A percentile compares a stretch with the other conserved stretches of the same genome.
phyloP scores from a whole-genome alignment of 2,888 invertebrate genomes.

The Platypus cylindrus region DNA sequence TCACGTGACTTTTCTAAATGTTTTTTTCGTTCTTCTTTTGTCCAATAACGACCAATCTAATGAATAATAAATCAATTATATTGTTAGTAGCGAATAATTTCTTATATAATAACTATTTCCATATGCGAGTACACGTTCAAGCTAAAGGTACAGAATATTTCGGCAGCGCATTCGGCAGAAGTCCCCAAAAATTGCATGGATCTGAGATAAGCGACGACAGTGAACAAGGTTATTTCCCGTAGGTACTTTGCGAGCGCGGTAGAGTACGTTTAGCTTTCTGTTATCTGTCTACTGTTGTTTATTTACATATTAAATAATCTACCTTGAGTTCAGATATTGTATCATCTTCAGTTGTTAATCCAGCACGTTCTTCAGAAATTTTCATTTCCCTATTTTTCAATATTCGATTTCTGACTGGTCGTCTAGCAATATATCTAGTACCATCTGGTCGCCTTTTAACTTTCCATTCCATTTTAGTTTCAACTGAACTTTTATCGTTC shows the following conservation, averaged over 20 bases:
- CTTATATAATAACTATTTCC: no score
- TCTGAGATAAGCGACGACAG: no score
- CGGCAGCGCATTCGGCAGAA: no score
- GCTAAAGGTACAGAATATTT: no score
- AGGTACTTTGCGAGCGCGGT: no score
- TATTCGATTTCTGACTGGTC: constrained; percentile 54
- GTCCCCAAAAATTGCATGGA: no score
- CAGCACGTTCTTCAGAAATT: constrained; percentile 52
- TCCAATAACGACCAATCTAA: constrained; percentile 55
- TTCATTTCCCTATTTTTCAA: constrained; percentile 54
- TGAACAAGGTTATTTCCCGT: no score
- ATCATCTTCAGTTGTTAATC: constrained; percentile 59
- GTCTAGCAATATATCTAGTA: constrained; percentile 59
- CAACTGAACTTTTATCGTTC: constrained; percentile 20
- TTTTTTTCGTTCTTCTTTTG: constrained; percentile 58
- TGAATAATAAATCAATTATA: background rate
- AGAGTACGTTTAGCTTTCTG: no score
- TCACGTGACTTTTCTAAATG: constrained; percentile 59
- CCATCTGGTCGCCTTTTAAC: constrained; percentile 67
- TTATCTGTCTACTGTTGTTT: no score
- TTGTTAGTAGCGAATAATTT: background rate
- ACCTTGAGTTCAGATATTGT: constrained; percentile 64
- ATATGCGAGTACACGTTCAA: no score
- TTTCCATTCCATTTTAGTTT: constrained; percentile 54
- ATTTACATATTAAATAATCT: constrained; percentile 7